phyloP scores from a whole-genome alignment of 2,888 invertebrate genomes.

The Cantharis rufa region DNA sequence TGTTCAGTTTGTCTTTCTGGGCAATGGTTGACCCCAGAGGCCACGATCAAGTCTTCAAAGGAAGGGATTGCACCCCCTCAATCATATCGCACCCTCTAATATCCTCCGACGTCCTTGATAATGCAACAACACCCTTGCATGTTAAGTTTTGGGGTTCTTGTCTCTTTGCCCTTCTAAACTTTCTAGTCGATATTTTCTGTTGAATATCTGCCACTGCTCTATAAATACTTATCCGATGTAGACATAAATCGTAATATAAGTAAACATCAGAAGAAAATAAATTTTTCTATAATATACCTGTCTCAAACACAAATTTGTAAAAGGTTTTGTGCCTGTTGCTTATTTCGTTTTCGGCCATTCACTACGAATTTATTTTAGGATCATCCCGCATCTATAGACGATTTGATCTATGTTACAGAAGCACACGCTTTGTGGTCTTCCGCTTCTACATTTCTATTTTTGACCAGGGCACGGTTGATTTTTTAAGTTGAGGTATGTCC shows the following conservation, averaged over 20 bases:
- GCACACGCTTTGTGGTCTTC: constrained; percentile 28
- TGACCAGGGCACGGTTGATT: not conserved
- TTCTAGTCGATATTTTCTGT: constrained; percentile 23
- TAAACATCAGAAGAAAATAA: not conserved
- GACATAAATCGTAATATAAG: not conserved
- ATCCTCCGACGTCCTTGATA: constrained; percentile 56
- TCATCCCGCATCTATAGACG: constrained; percentile 6
- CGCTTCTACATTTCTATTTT: constrained; percentile 9
- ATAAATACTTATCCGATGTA: not conserved
- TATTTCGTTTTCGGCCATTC: not conserved
- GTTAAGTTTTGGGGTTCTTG: constrained; percentile 32
- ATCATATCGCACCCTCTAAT: constrained; percentile 58
- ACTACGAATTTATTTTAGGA: not conserved
- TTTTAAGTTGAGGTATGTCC: constrained; percentile 6
- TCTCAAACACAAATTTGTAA: not conserved
- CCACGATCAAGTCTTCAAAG: constrained; percentile 37
- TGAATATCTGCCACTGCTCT: constrained; percentile 17
- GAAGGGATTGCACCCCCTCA: constrained; percentile 47
- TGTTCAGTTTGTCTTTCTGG: constrained; percentile 18
- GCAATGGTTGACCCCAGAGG: constrained; percentile 51
- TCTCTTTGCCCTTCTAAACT: constrained; percentile 12
- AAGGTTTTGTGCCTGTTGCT: constrained; percentile 2
- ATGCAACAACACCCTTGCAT: constrained; percentile 53
- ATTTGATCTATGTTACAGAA: constrained; percentile 17
- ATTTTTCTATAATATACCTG: not conserved